Evolutionary conservation across 2,113 vertebrate genomes (phyloP), one percentile per base, ranked within the genome.

Genomic region (Saccopteryx leptura): DNA sequence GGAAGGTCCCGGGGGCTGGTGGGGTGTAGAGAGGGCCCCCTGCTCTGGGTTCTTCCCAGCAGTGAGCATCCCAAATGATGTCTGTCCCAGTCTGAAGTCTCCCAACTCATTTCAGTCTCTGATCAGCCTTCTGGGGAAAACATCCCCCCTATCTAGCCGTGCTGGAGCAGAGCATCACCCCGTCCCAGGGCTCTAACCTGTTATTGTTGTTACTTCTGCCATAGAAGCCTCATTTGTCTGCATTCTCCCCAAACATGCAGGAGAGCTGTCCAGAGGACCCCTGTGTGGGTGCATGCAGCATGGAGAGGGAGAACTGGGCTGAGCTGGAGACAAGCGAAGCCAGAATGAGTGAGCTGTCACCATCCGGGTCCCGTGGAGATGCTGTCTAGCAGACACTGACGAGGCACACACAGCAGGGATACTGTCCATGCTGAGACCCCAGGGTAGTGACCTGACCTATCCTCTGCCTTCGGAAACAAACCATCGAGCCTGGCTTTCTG

Each of bases 241-340:
- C 2, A 9, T 52, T 66, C 5, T 17, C 18, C 50, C 39, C n/a
- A 39, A 18, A 50, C 31, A 12, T 4, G 7, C 5, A n/a, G 14
- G 31, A 9, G 2, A 21, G 26, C 26, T 13, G 19, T 0, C 3
- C 0, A 5, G 17, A 13, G n/a, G 23, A 23, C 0, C 28, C 60
- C n/a, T 2, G 5, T 2, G 2, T 1, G n/a, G 92, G 14, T 7
- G 9, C 12, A 8, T 0, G 2, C 0, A 2, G 24, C 9, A 0
- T 7, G 21, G 3, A n/a, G 46, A 15, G 21, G 26, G n/a, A 54
- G n/a, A 39, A 11, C 23, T 23, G 17, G 6, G 1, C 2, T 26
- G 24, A 1, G 9, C 33, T 6, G 3, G 46, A 24, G 23, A 81
- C 9, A 4, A 13, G 66, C 0, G 8, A 4, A 15, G 2, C n/a